Conservation (phyloP, 2,888 invertebrate species). For the Gnatocerus cornutus region DNA sequence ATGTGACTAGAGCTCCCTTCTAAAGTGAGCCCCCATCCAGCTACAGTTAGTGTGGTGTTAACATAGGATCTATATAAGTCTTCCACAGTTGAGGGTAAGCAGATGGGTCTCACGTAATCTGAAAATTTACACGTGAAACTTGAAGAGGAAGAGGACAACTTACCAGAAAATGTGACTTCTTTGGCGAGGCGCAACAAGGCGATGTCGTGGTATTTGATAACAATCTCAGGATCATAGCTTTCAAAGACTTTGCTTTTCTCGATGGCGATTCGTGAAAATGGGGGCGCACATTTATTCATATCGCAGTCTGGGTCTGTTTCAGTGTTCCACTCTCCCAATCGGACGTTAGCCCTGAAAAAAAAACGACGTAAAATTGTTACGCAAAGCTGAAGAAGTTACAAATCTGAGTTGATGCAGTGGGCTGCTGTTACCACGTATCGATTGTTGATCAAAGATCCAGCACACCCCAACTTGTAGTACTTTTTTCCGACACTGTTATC, state of each 20-base stretch:
- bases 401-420: too few species aligned
- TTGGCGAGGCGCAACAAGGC: constrained; percentile 78
- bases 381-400: too few species aligned
- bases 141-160: too few species aligned
- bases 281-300: neutral
- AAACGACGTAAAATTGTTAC: too few species aligned
- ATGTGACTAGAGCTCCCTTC: constrained; percentile 70
- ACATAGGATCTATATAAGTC: constrained; percentile 67
- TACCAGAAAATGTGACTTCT: too few species aligned
- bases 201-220: constrained; percentile 82
- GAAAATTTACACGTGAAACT: too few species aligned
- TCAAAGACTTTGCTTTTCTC: neutral
- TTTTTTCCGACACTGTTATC: too few species aligned
- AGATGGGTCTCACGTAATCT: constrained; percentile 77
- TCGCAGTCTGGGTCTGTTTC: constrained; percentile 53
- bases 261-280: neutral
- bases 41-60: constrained; percentile 71
- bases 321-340: constrained; percentile 79
- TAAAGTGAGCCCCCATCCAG: constrained; percentile 81
- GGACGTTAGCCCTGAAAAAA: constrained; percentile 73
- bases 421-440: too few species aligned
- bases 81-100: constrained; percentile 71
- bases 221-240: constrained; percentile 56
- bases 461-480: too few species aligned
- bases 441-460: too few species aligned